phyloP scores from a whole-genome alignment of 2,888 invertebrate species.

The Cheilosia pagana region DNA sequence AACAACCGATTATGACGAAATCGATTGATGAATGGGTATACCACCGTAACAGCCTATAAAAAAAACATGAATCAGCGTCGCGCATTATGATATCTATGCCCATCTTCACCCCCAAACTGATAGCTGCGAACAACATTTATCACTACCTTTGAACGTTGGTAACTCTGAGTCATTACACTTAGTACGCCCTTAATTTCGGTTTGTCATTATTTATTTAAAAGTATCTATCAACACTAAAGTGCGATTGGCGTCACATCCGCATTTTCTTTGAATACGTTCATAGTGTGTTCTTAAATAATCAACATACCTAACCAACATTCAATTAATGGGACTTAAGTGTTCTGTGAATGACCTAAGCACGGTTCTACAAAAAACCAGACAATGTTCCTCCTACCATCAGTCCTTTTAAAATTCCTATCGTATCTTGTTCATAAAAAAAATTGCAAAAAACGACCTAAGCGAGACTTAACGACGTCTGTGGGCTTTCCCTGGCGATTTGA shows the following conservation, averaged over 20 bases:
- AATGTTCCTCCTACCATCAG: not conserved
- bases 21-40: not conserved
- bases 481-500: conserved; percentile 26
- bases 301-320: too few species aligned
- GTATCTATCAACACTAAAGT: not conserved
- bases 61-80: not conserved
- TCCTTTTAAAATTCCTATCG: conserved; percentile 20
- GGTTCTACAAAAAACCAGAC: not conserved
- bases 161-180: conserved; percentile 25
- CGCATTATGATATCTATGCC: too few species aligned
- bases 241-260: conserved; percentile 58
- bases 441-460: conserved; percentile 8
- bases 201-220: not conserved
- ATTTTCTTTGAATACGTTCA: not conserved
- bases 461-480: conserved; percentile 25
- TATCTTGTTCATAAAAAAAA: not conserved
- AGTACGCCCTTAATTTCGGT: not conserved
- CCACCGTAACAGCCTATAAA: not conserved
- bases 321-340: not conserved
- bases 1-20: conserved; percentile 19
- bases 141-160: not conserved
- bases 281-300: not conserved
- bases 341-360: conserved; percentile 39
- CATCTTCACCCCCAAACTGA: too few species aligned
- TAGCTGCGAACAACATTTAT: not conserved